Percentiles rank a stretch among this genome's conserved stretches.
These are phyloP conservation scores for Octopus sinensis DNA, from an alignment of 1,140 invertebrate species.

Conservation along the genomic window DNA sequence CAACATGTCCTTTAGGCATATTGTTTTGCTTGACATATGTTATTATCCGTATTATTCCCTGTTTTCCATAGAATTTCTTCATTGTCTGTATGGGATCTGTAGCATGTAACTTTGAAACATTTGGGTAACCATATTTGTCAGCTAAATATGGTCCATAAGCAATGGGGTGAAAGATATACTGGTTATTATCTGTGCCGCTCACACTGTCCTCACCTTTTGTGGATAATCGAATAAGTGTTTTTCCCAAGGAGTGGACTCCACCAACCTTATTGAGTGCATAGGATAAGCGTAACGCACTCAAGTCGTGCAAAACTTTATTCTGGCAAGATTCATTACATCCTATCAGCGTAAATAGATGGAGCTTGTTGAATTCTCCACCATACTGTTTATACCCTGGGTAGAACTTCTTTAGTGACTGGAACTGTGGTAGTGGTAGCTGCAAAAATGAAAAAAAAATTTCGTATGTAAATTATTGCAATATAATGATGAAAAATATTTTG, in stretches of 20 bases:
- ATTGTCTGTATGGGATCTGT: conserved; percentile 42
- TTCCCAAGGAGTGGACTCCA: conserved; percentile 43
- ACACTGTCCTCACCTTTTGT: conserved; percentile 48
- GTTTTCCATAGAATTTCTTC: conserved; percentile 46
- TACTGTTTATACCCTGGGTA: conserved; percentile 50
- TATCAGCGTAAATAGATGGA: conserved; percentile 38
- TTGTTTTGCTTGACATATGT: conserved; percentile 47
- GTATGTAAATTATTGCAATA: background rate
- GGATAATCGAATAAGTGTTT: conserved; percentile 41
- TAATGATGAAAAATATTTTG: too few species aligned
- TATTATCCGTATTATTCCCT: conserved; percentile 49
- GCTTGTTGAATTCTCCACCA: conserved; percentile 43
- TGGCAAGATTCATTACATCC: conserved; percentile 25
- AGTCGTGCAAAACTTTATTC: conserved; percentile 44
- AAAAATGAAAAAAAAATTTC: conserved; percentile 27
- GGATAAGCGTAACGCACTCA: conserved; percentile 48
- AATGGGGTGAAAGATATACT: conserved; percentile 52
- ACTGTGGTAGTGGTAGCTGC: conserved; percentile 42
- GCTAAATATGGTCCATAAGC: conserved; percentile 53
- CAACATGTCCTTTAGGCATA: conserved; percentile 49
- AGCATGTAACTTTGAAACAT: conserved; percentile 44
- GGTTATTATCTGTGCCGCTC: conserved; percentile 36
- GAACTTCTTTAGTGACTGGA: conserved; percentile 34
- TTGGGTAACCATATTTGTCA: conserved; percentile 52
- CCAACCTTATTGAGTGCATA: conserved; percentile 48